Conservation (phyloP, 2,113 vertebrate species). For the Pomatostomus ruficeps region DNA sequence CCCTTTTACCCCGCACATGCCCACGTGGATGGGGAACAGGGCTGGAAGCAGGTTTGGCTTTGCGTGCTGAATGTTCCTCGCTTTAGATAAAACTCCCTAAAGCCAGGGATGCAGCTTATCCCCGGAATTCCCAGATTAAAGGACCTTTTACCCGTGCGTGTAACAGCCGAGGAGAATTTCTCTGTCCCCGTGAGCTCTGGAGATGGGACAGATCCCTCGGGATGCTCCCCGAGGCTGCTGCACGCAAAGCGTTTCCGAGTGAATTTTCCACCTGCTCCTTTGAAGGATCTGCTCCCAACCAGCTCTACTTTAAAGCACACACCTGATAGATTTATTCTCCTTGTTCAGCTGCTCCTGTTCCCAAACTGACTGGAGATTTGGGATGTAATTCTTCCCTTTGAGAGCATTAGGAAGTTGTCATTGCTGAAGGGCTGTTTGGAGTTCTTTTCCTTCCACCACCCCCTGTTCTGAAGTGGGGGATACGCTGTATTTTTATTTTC, state of each 20-base stretch:
- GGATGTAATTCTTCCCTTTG: background rate
- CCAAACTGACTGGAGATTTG: background rate
- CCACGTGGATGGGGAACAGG: fast-evolving
- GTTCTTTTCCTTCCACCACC: background rate
- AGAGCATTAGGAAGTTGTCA: background rate
- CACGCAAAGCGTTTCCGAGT: background rate
- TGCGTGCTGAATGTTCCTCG: fast-evolving
- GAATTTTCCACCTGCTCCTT: background rate
- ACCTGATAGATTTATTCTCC: background rate
- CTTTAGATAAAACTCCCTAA: background rate
- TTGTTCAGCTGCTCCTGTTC: background rate
- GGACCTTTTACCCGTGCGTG: background rate
- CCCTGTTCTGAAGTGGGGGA: background rate
- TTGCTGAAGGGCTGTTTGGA: background rate
- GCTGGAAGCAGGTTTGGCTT: background rate
- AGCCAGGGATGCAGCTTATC: background rate
- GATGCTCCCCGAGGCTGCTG: background rate
- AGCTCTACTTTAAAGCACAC: background rate
- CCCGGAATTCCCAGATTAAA: background rate
- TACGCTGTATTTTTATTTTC: background rate
- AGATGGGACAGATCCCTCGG: background rate
- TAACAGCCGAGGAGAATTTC: background rate
- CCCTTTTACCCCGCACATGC: fast-evolving
- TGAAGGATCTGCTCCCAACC: background rate
- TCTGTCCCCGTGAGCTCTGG: background rate